Conservation (phyloP, 2,888 invertebrate genomes). For the Tiphia femorata region DNA sequence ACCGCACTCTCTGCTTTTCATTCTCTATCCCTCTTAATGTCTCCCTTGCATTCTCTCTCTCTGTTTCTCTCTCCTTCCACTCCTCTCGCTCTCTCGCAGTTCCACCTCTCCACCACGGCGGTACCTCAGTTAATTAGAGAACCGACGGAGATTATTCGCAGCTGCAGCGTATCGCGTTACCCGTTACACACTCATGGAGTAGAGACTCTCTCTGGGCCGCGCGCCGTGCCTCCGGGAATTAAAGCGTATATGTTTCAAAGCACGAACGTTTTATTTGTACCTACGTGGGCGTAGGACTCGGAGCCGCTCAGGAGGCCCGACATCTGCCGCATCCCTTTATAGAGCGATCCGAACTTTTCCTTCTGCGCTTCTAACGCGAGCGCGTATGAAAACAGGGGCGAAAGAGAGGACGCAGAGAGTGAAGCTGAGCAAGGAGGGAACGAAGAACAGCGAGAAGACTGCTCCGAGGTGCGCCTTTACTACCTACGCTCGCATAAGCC, state of each 20-base stretch:
- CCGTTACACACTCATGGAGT: not conserved
- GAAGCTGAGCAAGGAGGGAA: not conserved
- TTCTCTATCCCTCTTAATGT: no score
- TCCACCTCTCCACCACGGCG: no score
- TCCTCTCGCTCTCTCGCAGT: no score
- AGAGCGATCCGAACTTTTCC: not conserved
- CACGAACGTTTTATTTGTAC: not conserved
- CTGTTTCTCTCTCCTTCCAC: no score
- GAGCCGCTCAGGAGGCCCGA: no score
- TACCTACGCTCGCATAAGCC: not conserved
- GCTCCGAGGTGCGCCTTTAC: not conserved
- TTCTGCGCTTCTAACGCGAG: not conserved
- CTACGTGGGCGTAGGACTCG: not conserved
- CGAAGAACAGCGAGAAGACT: not conserved
- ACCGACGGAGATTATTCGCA: constrained; percentile 3
- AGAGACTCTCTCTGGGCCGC: constrained; percentile 15
- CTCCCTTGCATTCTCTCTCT: no score
- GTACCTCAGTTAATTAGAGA: constrained; percentile 1
- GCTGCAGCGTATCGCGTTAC: not conserved
- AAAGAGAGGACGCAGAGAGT: not conserved
- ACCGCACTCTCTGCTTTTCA: no score
- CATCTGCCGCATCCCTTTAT: not conserved
- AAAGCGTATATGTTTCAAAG: constrained; percentile 6
- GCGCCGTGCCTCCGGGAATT: not conserved
- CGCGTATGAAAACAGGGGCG: not conserved